Evolutionary conservation across 2,888 invertebrate species (phyloP), one percentile per base, ranked within the genome.

Genomic region (Agrilus biguttatus): DNA sequence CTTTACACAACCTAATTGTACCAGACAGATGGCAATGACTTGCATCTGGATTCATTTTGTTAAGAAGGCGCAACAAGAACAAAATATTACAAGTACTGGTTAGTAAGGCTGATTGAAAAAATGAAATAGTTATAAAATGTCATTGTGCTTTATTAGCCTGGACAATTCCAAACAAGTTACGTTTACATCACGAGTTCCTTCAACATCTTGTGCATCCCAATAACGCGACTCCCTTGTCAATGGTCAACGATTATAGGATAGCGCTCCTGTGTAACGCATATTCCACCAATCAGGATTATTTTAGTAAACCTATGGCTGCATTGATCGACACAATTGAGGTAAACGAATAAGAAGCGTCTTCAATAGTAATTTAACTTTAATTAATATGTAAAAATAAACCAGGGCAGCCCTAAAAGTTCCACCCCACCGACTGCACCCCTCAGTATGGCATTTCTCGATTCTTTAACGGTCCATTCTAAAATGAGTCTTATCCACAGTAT

Each of bases 31-130:
- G 85, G 92, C 96, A 0, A 85, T 89, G 48, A 88, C 91, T 10
- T 93, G 92, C 57, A 93, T 96, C 61, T 96, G 95, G 93, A 89
- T 95, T 62, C 93, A 95, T 67, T 72, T 96, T 46, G 74, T 91
- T 53, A 92, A 89, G 61, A 96, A 95, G 68, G 93, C 93, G 1
- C 87, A 90, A 61, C 73, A 81, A 2, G 92, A 92, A 60, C 83
- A 83, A 56, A 76, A 81, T 48, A 84, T 81, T 51, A 28, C 28
- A 78, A 89, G 58, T 77, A 78, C 47, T 66, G 80, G 39, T 81
- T 83, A 0, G 77, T 91, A 60, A 90, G 91, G 0, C 77, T 78
- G 51, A 83, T 87, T 36, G 70, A 92, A 8, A 83, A 84, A 66
- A 76, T 78, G 3, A 28, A 2, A 28, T 28, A 23, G 2, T 17